These are phyloP conservation scores for Polydesmus complanatus DNA, from an alignment of 2,888 invertebrate species.

Conservation along the genomic window DNA sequence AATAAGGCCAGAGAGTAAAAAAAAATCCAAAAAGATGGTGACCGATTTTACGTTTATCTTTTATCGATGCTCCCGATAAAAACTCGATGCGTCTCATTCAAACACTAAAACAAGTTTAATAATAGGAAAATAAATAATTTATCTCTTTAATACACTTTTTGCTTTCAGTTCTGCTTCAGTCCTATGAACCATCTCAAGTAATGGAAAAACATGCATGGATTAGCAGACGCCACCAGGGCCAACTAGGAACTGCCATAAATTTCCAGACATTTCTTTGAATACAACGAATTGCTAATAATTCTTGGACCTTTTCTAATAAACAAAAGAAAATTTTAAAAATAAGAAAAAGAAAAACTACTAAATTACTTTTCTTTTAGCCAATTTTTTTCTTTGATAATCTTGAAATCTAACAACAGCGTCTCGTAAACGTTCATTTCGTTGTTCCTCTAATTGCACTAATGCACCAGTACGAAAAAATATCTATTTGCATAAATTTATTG, in stretches of 20 bases:
- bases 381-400: constrained; percentile 60
- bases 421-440: constrained; percentile 75
- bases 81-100: too few species aligned
- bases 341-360: neutral
- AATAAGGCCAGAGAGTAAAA: neutral
- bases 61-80: too few species aligned
- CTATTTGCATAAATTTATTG: constrained; percentile 40
- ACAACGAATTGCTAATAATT: constrained; percentile 74
- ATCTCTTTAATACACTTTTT: too few species aligned
- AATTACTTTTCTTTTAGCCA: constrained; percentile 45
- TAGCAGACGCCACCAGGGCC: constrained; percentile 95
- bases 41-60: too few species aligned
- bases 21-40: too few species aligned
- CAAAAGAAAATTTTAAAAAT: too few species aligned
- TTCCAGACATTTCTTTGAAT: constrained; percentile 89
- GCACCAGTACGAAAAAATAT: constrained; percentile 88
- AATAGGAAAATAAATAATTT: constrained; percentile 28
- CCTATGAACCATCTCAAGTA: constrained; percentile 83
- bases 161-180: constrained; percentile 82
- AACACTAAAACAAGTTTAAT: too few species aligned
- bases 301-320: constrained; percentile 55
- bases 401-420: constrained; percentile 75
- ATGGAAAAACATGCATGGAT: constrained; percentile 80
- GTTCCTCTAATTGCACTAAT: constrained; percentile 72
- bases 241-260: constrained; percentile 77